A percentile compares a stretch with the other conserved stretches of the same genome.
phyloP scores from a whole-genome alignment of 2,113 vertebrate species.

The Sinosuthora webbiana region DNA sequence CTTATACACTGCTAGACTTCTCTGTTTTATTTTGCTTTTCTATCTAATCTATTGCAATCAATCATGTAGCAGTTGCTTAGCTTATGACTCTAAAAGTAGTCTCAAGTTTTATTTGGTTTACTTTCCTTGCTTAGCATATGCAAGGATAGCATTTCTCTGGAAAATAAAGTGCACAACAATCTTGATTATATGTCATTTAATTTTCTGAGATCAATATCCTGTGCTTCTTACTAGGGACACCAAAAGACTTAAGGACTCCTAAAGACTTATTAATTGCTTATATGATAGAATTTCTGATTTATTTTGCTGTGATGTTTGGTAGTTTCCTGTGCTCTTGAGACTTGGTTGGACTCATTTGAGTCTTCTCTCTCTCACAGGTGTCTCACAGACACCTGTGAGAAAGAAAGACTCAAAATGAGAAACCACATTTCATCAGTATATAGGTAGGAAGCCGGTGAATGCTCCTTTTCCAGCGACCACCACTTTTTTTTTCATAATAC shows the following conservation, averaged over 20 bases:
- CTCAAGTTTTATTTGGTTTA: neutral
- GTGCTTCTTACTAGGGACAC: neutral
- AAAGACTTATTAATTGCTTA: neutral
- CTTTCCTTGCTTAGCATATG: neutral
- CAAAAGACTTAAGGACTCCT: neutral
- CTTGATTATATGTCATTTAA: neutral
- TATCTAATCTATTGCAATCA: neutral
- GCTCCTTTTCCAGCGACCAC: neutral
- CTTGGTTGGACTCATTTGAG: neutral
- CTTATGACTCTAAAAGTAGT: neutral
- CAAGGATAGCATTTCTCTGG: neutral
- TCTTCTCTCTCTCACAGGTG: neutral
- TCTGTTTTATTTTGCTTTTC: neutral
- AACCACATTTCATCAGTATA: neutral
- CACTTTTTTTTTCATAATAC: neutral
- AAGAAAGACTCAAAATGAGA: neutral
- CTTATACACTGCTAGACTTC: neutral
- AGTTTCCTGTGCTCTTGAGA: neutral
- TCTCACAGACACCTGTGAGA: neutral
- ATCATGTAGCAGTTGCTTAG: neutral
- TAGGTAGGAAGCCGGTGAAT: neutral
- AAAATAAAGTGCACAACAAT: neutral
- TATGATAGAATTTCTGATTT: neutral
- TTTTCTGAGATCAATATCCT: neutral
- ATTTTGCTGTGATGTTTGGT: neutral